These are phyloP conservation scores for Craterocephalus amniculus DNA, from an alignment of 2,797 vertebrate genomes.

Conservation along the genomic window DNA sequence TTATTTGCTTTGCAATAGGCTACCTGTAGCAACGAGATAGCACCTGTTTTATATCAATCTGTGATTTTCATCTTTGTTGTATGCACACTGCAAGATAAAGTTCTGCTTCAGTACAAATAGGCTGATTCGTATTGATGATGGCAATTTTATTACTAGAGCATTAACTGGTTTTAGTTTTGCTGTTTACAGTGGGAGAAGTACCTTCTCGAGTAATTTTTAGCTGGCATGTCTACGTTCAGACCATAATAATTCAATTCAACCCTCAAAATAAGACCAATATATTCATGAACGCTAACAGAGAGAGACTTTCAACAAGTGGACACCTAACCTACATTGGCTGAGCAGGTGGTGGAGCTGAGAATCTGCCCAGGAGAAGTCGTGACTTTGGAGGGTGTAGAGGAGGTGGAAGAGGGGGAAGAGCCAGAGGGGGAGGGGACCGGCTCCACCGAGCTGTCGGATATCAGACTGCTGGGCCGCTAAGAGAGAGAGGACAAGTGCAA, in stretches of 20 bases:
- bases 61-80: constrained; percentile 33
- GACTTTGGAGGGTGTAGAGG: constrained; percentile 73
- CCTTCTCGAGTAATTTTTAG: not conserved
- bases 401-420: constrained; percentile 73
- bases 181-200: not conserved
- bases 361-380: constrained; percentile 64
- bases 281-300: not conserved
- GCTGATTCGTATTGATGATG: not conserved
- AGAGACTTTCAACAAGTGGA: constrained; percentile 4
- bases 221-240: not conserved
- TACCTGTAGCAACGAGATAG: not conserved
- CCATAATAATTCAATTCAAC: not conserved
- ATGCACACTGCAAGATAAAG: constrained; percentile 15
- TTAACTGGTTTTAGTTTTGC: not conserved
- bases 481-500: constrained; percentile 12
- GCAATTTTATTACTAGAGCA: not conserved
- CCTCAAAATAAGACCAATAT: not conserved
- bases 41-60: constrained; percentile 9
- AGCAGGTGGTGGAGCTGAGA: constrained; percentile 74
- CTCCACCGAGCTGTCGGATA: constrained; percentile 86
- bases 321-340: constrained; percentile 58
- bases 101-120: constrained; percentile 16
- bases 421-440: constrained; percentile 80
- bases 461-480: constrained; percentile 83
- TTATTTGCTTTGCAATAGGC: constrained; percentile 21